phyloP scores from a whole-genome alignment of 1,140 invertebrate species.

The Homarus americanus region DNA sequence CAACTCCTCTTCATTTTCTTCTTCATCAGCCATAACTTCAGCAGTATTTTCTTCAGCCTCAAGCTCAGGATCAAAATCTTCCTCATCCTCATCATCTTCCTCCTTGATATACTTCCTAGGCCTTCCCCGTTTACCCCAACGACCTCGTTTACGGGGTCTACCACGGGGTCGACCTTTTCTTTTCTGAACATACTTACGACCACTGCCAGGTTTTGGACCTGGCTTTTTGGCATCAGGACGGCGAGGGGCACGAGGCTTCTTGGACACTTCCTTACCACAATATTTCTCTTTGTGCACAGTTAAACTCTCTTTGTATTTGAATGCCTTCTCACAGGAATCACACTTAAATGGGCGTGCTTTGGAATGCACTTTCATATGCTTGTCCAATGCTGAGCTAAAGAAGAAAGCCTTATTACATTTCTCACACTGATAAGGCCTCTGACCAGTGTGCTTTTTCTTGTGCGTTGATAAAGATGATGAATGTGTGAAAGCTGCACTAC shows the following conservation, averaged over 20 bases:
- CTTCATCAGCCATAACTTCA: slow-evolving; percentile 43
- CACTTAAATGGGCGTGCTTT: slow-evolving; percentile 73
- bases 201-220: slow-evolving; percentile 74
- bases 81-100: slow-evolving; percentile 64
- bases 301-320: slow-evolving; percentile 75
- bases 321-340: slow-evolving; percentile 72
- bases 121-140: slow-evolving; percentile 53
- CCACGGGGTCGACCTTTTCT: slow-evolving; percentile 72
- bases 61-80: slow-evolving; percentile 59
- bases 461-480: slow-evolving; percentile 73
- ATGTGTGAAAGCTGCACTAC: slow-evolving; percentile 69
- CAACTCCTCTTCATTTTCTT: slow-evolving; percentile 36
- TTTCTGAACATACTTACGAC: slow-evolving; percentile 74
- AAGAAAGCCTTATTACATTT: slow-evolving; percentile 77
- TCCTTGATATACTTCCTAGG: slow-evolving; percentile 62
- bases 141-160: slow-evolving; percentile 70
- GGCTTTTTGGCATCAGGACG: slow-evolving; percentile 74
- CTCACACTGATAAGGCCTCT: slow-evolving; percentile 74
- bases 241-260: slow-evolving; percentile 74
- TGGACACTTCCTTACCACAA: slow-evolving; percentile 71
- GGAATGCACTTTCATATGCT: slow-evolving; percentile 75
- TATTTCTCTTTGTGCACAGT: slow-evolving; percentile 75
- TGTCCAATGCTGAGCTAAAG: slow-evolving; percentile 74
- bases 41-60: slow-evolving; percentile 42
- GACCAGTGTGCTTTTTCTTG: slow-evolving; percentile 74